Base-by-base conservation (phyloP, 2,113 vertebrate species). In the Neotoma lepida region DNA sequence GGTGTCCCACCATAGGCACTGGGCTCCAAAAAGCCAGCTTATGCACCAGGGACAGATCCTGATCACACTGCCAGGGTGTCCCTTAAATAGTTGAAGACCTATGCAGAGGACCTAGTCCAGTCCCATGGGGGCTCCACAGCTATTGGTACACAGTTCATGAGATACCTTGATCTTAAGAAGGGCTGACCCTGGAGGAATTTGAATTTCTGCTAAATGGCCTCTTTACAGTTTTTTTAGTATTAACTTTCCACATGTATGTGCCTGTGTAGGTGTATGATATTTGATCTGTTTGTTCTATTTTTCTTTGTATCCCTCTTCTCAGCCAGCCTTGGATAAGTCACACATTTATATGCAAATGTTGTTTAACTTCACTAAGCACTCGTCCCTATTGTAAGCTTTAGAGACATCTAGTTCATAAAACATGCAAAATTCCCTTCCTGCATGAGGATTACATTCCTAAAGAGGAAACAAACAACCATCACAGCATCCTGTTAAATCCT, bases 141-240 rank as follows among this genome's bases (percentile, higher is more conserved):
- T n/a, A n/a, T n/a, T n/a, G n/a, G n/a, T n/a, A n/a, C n/a, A n/a
- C n/a, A n/a, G n/a, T n/a, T n/a, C n/a, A n/a, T n/a, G n/a, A n/a
- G n/a, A n/a, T n/a, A n/a, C n/a, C n/a, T n/a, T n/a, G n/a, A n/a
- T n/a, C n/a, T n/a, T n/a, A n/a, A n/a, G n/a, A n/a, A n/a, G n/a
- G n/a, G n/a, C n/a, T n/a, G n/a, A n/a, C n/a, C n/a, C n/a, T n/a
- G n/a, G n/a, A n/a, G n/a, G n/a, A n/a, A n/a, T n/a, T n/a, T n/a
- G n/a, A n/a, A n/a, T n/a, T n/a, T n/a, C n/a, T n/a, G n/a, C n/a
- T n/a, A n/a, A n/a, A n/a, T n/a, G n/a, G n/a, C n/a, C n/a, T n/a
- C n/a, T n/a, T n/a, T n/a, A n/a, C n/a, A n/a, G n/a, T n/a, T 51
- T 49, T 51, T 58, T 96, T 89, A 88, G 24, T 56, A 88, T 68